A percentile compares a stretch with the other conserved stretches of the same genome.
Evolutionary conservation across 2,797 vertebrate species (phyloP).

Genomic region (Anisognathus igniventris): DNA sequence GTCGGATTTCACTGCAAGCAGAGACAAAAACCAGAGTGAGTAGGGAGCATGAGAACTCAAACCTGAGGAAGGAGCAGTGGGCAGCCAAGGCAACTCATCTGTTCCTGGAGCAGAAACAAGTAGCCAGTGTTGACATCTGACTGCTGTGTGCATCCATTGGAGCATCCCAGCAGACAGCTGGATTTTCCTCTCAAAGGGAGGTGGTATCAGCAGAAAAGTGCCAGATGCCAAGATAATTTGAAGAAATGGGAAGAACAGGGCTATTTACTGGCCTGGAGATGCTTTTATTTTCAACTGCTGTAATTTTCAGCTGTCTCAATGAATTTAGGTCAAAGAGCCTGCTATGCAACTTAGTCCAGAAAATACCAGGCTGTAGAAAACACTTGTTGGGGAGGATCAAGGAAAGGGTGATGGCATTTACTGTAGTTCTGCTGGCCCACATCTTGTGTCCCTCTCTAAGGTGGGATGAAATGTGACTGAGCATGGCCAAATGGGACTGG

Average conservation of each 20-base stretch:
- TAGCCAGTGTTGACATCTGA: background rate
- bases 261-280: background rate
- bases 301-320: conserved; percentile 38
- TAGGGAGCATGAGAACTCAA: background rate
- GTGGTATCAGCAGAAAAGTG: background rate
- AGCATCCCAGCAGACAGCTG: background rate
- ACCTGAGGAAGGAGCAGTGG: background rate
- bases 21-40: background rate
- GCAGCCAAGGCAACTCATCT: background rate
- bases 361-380: background rate
- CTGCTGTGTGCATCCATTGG: background rate
- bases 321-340: conserved; percentile 12
- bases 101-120: background rate
- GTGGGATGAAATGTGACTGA: background rate
- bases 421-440: background rate
- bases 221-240: background rate
- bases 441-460: background rate
- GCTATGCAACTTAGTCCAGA: background rate
- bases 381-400: background rate
- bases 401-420: background rate
- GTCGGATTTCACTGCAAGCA: background rate
- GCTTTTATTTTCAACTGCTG: conserved; percentile 25
- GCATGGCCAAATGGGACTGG: background rate
- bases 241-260: conserved; percentile 1
- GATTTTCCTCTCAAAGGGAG: background rate